phyloP scores from a whole-genome alignment of 2,113 vertebrate genomes.

The Cryptomyrus ogoouensis region DNA sequence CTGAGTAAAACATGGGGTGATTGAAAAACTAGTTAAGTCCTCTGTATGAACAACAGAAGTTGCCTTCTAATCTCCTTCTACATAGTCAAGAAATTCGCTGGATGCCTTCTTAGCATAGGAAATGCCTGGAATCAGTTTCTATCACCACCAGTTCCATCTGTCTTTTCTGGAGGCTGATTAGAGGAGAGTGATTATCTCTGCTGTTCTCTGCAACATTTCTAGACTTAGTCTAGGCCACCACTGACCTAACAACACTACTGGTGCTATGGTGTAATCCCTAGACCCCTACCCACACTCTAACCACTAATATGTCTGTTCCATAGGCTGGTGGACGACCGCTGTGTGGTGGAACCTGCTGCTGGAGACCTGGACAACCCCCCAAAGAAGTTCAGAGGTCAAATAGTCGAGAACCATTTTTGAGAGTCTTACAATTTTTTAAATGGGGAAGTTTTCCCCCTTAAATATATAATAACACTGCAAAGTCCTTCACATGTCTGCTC shows the following conservation, averaged over 20 bases:
- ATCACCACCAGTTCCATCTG: not conserved
- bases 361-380: conserved; percentile 91
- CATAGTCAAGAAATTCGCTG: not conserved
- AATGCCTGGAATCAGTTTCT: not conserved
- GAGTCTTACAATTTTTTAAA: not conserved
- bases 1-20: not conserved
- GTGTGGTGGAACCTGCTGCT: conserved; percentile 85
- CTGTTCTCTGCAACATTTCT: not conserved
- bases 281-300: not conserved
- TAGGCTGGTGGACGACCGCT: conserved; percentile 92
- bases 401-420: not conserved
- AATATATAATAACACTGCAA: not conserved
- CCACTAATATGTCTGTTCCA: conserved; percentile 23
- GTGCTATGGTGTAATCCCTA: not conserved
- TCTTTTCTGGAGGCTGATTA: not conserved
- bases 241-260: not conserved
- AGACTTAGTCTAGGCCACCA: not conserved
- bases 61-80: not conserved
- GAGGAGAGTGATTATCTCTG: not conserved
- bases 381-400: conserved; percentile 90
- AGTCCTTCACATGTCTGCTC: not conserved
- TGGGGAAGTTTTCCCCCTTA: not conserved
- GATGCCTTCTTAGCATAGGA: not conserved
- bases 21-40: not conserved
- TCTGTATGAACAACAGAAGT: no score